These are phyloP conservation scores for Hylomyscus alleni DNA, from an alignment of 2,797 vertebrate genomes.

Conservation along the genomic window DNA sequence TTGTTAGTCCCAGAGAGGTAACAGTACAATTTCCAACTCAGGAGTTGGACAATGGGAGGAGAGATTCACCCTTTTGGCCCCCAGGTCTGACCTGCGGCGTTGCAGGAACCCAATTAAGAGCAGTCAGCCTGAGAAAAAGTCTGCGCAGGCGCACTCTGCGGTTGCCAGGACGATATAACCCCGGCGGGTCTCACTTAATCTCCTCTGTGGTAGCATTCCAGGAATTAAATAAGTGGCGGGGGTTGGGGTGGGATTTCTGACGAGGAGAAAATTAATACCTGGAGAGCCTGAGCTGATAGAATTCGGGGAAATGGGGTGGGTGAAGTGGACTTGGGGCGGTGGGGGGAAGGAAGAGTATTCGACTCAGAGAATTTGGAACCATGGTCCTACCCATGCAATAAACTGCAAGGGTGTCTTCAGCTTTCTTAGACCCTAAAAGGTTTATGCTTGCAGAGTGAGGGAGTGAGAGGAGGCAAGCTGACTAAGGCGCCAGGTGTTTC, in stretches of 20 bases:
- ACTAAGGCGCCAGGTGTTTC: conserved; percentile 27
- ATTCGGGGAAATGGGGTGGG: conserved; percentile 23
- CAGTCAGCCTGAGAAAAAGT: background rate
- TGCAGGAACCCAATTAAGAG: conserved; percentile 46
- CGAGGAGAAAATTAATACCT: conserved; percentile 43
- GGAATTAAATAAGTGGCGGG: conserved; percentile 11
- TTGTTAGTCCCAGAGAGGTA: conserved; percentile 43
- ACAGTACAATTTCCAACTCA: background rate
- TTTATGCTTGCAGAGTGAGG: background rate
- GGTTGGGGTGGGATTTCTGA: background rate
- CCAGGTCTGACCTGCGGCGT: background rate
- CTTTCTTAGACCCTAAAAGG: background rate
- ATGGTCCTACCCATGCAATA: background rate
- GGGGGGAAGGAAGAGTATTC: background rate
- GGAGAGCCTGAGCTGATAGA: background rate
- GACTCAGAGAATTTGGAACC: background rate
- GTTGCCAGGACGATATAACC: conserved; percentile 24
- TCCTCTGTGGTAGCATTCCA: background rate
- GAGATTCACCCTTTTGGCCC: background rate
- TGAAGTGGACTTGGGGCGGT: background rate
- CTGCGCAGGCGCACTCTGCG: conserved; percentile 1
- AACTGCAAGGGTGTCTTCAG: conserved; percentile 19
- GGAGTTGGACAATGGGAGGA: background rate
- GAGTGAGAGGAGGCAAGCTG: background rate
- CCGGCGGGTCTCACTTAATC: background rate